Conservation (phyloP, 2,797 vertebrate species). For the Chanos chanos region DNA sequence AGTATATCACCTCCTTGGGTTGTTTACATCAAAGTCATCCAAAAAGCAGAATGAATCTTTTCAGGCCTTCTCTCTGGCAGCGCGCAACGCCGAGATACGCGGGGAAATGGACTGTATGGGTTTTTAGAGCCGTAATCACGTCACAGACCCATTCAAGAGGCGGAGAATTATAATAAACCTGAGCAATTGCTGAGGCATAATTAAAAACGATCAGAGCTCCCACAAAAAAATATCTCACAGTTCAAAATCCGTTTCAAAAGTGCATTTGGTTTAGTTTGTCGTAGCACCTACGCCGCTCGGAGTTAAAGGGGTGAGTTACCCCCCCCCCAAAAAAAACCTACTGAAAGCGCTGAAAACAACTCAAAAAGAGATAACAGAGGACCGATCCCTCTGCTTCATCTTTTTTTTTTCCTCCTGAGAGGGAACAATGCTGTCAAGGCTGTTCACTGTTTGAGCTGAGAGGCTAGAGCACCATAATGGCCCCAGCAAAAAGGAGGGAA, state of each 20-base stretch:
- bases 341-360: no score
- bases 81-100: conserved; percentile 3
- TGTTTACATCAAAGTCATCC: conserved; percentile 32
- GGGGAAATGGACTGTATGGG: conserved; percentile 54
- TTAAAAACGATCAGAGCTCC: neutral
- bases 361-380: neutral
- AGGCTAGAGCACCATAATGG: conserved; percentile 61
- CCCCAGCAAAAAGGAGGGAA: conserved; percentile 57
- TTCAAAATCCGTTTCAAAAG: neutral
- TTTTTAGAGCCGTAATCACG: conserved; percentile 53
- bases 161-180: conserved; percentile 5
- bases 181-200: neutral
- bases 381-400: neutral
- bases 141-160: neutral
- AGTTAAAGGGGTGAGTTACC: no score
- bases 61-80: neutral
- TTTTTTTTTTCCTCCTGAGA: neutral
- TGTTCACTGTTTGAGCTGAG: conserved; percentile 37
- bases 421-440: neutral
- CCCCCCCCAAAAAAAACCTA: no score
- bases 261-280: no score
- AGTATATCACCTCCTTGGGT: conserved; percentile 5
- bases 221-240: no score
- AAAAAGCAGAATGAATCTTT: conserved; percentile 23
- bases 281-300: no score